Evolutionary conservation across 2,888 invertebrate genomes (phyloP).

Genomic region (Thymelicus lineola): DNA sequence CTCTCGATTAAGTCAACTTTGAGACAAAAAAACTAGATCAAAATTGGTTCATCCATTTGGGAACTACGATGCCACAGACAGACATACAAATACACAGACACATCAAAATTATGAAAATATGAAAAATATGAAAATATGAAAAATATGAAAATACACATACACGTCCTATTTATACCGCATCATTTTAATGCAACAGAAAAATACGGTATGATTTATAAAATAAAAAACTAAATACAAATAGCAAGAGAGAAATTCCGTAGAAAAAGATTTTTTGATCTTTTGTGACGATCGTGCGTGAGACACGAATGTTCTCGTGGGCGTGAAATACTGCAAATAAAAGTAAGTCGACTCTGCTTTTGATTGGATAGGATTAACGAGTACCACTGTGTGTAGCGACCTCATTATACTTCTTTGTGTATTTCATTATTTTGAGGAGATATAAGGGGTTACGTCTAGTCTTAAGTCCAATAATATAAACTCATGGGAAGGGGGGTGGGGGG

Average conservation of each 20-base stretch:
- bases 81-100: no score
- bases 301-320: slow-evolving; percentile 9
- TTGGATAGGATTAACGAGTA: slow-evolving; percentile 3
- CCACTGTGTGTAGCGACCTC: neutral
- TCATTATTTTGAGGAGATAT: neutral
- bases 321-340: slow-evolving; percentile 10
- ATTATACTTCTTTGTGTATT: neutral
- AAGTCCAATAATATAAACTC: no score
- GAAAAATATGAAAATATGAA: no score
- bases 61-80: no score
- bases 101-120: no score
- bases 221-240: slow-evolving; percentile 3
- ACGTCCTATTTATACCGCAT: neutral
- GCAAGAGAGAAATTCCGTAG: slow-evolving; percentile 7
- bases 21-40: no score
- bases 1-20: no score
- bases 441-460: no score
- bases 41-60: no score
- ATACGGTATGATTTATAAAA: neutral
- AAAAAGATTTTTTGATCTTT: slow-evolving; percentile 10
- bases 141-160: no score
- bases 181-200: neutral
- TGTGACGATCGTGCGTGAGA: slow-evolving; percentile 9
- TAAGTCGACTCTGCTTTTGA: neutral
- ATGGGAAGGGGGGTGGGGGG: no score